A percentile compares a stretch with the other conserved stretches of the same genome.
Evolutionary conservation across 2,113 vertebrate genomes (phyloP).

Genomic region (Proteles cristata): DNA sequence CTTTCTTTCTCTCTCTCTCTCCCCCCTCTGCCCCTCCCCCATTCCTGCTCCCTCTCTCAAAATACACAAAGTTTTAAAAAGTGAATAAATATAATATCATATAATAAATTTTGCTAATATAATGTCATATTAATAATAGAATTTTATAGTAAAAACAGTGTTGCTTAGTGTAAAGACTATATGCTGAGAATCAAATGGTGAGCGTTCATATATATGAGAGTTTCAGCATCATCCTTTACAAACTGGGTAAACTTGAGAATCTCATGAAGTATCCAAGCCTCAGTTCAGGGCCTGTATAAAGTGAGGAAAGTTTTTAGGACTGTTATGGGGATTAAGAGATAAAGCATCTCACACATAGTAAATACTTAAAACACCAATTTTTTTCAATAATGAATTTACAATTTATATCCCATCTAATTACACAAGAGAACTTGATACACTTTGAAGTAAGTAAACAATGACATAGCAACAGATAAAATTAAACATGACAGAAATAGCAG

Average conservation of each 20-base stretch:
- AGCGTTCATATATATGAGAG: neutral
- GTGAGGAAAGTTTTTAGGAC: neutral
- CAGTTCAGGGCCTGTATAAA: neutral
- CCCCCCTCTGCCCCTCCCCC: too few relatives aligned
- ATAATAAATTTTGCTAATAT: neutral
- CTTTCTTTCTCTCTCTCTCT: too few relatives aligned
- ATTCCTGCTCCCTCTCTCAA: too few relatives aligned
- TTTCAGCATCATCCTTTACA: neutral
- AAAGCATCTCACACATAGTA: neutral
- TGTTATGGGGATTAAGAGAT: neutral
- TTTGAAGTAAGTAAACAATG: constrained; percentile 61
- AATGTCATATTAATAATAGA: neutral
- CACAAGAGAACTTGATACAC: constrained; percentile 35
- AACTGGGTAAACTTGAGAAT: neutral
- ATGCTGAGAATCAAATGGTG: neutral
- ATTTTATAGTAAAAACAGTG: neutral
- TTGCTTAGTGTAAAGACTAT: neutral
- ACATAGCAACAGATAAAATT: constrained; percentile 62
- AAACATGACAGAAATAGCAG: constrained; percentile 45
- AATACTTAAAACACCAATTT: constrained; percentile 39
- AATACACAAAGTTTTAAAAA: too few relatives aligned
- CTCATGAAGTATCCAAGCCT: neutral
- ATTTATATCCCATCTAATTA: constrained; percentile 42
- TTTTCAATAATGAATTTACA: constrained; percentile 52
- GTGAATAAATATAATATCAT: neutral